phyloP scores from a whole-genome alignment of 2,888 invertebrate genomes.

The Catocala nupta region DNA sequence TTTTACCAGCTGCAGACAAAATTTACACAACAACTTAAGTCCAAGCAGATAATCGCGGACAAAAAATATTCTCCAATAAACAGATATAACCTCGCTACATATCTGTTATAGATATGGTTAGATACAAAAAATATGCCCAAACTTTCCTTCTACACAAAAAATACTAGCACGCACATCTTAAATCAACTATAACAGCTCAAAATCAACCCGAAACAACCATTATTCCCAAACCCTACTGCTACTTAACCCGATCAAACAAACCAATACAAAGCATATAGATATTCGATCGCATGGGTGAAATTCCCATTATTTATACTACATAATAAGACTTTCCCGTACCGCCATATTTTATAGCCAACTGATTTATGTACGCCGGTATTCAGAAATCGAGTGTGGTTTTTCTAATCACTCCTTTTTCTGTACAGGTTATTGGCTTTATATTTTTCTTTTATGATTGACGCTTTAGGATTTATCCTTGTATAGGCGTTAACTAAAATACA shows the following conservation, averaged over 20 bases:
- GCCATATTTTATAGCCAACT: slow-evolving; percentile 41
- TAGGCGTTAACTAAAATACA: too few species aligned
- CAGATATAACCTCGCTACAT: too few species aligned
- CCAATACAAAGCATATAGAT: slow-evolving; percentile 46
- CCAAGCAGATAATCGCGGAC: too few species aligned
- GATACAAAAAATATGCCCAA: too few species aligned
- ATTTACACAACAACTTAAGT: too few species aligned
- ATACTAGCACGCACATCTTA: too few species aligned
- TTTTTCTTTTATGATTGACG: neutral
- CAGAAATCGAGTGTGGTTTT: slow-evolving; percentile 36
- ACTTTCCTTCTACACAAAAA: too few species aligned
- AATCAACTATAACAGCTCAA: too few species aligned
- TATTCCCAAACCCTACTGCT: slow-evolving; percentile 5
- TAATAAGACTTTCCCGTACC: slow-evolving; percentile 38
- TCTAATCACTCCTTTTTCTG: slow-evolving; percentile 16
- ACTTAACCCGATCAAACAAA: slow-evolving; percentile 28
- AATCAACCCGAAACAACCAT: slow-evolving; percentile 2
- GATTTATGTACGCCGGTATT: slow-evolving; percentile 43
- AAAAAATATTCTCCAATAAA: too few species aligned
- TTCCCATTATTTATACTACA: slow-evolving; percentile 43
- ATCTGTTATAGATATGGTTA: too few species aligned
- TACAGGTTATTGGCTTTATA: neutral
- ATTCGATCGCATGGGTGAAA: slow-evolving; percentile 37
- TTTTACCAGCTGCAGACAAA: too few species aligned
- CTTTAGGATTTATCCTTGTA: too few species aligned